Percentiles rank a stretch among this genome's conserved stretches.
Evolutionary conservation across 1,140 invertebrate species (phyloP).

Genomic region (Drosophila neocordata): DNA sequence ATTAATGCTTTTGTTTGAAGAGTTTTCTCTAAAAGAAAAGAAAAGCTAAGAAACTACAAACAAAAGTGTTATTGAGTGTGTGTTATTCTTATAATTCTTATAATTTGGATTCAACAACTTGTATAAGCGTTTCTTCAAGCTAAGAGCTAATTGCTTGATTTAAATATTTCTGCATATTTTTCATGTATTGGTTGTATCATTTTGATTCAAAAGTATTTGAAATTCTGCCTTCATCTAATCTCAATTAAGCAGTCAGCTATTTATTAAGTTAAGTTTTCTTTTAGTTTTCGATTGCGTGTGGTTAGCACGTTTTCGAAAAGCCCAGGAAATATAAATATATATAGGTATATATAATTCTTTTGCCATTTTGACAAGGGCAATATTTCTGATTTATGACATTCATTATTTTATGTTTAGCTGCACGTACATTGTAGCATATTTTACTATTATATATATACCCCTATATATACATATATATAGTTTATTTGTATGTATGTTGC

Average conservation of each 20-base stretch:
- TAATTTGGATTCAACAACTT: no score
- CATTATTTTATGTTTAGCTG: slow-evolving; percentile 67
- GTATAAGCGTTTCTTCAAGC: no score
- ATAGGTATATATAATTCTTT: slow-evolving; percentile 62
- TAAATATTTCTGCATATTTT: no score
- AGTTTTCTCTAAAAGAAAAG: no score
- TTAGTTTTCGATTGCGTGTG: slow-evolving; percentile 1
- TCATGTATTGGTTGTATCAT: no score
- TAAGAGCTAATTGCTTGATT: no score
- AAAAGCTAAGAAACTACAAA: no score
- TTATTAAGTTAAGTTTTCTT: background rate
- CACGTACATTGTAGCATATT: slow-evolving; percentile 56
- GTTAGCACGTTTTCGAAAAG: background rate
- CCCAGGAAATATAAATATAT: slow-evolving; percentile 13
- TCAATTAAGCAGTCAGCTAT: background rate
- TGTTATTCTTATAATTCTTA: no score
- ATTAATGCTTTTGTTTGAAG: no score
- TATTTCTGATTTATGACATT: slow-evolving; percentile 63
- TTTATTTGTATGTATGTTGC: slow-evolving; percentile 11
- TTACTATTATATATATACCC: slow-evolving; percentile 24
- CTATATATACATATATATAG: slow-evolving; percentile 3
- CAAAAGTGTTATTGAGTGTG: no score
- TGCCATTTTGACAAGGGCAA: slow-evolving; percentile 65
- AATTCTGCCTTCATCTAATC: no score
- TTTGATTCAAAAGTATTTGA: no score